Conservation (phyloP, 2,888 invertebrate genomes). For the Morpho deidamia region DNA sequence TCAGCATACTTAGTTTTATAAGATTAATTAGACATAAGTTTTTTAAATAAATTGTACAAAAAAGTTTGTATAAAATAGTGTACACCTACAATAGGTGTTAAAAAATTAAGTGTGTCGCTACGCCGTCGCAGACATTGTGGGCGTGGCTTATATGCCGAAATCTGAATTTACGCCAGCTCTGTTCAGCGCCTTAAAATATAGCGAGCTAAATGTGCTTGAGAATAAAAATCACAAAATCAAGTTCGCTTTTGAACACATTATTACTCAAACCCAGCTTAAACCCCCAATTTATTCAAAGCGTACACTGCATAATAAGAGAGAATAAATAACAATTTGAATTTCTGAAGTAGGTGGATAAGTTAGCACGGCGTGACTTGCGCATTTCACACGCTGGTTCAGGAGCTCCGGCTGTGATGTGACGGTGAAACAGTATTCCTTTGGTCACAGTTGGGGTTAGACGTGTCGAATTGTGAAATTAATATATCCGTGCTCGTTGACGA, state of each 20-base stretch:
- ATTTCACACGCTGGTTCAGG: slow-evolving; percentile 58
- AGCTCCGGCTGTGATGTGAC: slow-evolving; percentile 49
- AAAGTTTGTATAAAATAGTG: no score
- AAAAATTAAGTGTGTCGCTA: no score
- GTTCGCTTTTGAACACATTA: slow-evolving; percentile 6
- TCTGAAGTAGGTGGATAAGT: slow-evolving; percentile 31
- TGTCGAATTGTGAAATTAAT: slow-evolving; percentile 30
- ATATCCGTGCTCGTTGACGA: slow-evolving; percentile 53
- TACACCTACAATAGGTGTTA: no score
- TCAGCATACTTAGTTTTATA: no score
- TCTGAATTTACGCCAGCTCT: no score
- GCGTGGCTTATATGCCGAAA: no score
- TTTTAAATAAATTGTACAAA: no score
- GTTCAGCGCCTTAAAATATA: no score
- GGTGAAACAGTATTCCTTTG: slow-evolving; percentile 53
- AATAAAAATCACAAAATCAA: slow-evolving; percentile 3
- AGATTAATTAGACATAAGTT: no score
- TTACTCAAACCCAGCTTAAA: slow-evolving; percentile 1
- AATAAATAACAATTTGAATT: slow-evolving; percentile 24
- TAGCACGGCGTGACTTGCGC: slow-evolving; percentile 69
- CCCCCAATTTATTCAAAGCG: slow-evolving; percentile 33
- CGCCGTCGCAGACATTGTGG: no score
- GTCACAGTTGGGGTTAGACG: slow-evolving; percentile 38
- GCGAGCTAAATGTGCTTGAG: not conserved
- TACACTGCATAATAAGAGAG: slow-evolving; percentile 47